Conservation (phyloP, 2,797 vertebrate genomes). For the Chaetophractus vellerosus region DNA sequence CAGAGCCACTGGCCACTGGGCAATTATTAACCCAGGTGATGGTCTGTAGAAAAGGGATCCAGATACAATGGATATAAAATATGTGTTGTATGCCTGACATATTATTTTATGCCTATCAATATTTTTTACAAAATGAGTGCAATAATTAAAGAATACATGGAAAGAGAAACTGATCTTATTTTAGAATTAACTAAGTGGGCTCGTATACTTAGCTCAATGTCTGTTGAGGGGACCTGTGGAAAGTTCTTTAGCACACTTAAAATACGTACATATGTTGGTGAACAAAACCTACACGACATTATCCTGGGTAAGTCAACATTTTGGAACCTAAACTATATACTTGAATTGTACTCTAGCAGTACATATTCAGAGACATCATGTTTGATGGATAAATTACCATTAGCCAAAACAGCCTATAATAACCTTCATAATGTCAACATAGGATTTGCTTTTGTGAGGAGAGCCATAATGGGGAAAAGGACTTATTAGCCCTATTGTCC, state of each 20-base stretch:
- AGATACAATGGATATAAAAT: neutral
- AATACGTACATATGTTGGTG: neutral
- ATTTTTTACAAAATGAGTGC: neutral
- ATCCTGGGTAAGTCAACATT: too few species aligned
- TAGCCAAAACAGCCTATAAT: neutral
- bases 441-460: neutral
- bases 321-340: too few species aligned
- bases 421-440: neutral
- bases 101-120: neutral
- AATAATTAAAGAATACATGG: neutral
- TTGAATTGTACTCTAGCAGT: neutral
- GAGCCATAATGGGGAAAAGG: neutral
- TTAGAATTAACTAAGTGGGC: too few species aligned
- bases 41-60: neutral
- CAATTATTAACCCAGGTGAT: neutral
- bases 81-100: neutral
- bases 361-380: neutral
- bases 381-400: neutral
- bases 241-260: too few species aligned
- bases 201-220: neutral
- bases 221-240: neutral
- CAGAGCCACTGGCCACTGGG: neutral
- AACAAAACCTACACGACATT: neutral
- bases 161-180: neutral
- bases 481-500: neutral